These are phyloP conservation scores for Ormia ochracea DNA, from an alignment of 2,888 invertebrate species.

Conservation along the genomic window DNA sequence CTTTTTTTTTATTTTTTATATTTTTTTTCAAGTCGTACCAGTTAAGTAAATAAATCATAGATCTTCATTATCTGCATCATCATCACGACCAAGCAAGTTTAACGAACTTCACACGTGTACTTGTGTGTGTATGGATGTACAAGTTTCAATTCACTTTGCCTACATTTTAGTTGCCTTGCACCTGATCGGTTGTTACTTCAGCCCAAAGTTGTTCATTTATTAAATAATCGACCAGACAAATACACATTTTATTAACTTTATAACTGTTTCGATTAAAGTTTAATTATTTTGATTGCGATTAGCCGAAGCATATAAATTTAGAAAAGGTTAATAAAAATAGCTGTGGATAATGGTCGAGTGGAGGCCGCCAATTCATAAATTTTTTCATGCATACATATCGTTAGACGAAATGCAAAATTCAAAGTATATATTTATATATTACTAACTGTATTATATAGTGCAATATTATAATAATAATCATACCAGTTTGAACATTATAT, in stretches of 20 bases:
- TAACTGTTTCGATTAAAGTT: neutral
- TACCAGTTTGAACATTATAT: too few relatives aligned
- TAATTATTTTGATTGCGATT: neutral
- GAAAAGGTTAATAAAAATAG: too few relatives aligned
- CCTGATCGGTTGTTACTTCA: slow-evolving; percentile 11
- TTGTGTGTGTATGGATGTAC: neutral
- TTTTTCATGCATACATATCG: too few relatives aligned
- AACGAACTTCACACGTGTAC: slow-evolving; percentile 35
- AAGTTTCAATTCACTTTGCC: neutral
- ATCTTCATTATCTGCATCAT: slow-evolving; percentile 25
- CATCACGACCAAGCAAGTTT: slow-evolving; percentile 28
- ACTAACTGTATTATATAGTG: too few relatives aligned
- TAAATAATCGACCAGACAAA: neutral
- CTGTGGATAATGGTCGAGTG: too few relatives aligned
- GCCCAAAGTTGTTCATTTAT: slow-evolving; percentile 30
- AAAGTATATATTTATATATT: too few relatives aligned
- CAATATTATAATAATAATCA: too few relatives aligned
- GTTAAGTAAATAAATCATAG: slow-evolving; percentile 12
- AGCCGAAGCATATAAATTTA: neutral
- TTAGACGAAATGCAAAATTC: too few relatives aligned
- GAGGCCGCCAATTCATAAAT: too few relatives aligned
- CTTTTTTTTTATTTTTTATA: neutral
- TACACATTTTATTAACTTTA: neutral
- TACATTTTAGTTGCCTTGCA: slow-evolving; percentile 1
- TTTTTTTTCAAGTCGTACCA: neutral